Evolutionary conservation across 2,888 invertebrate genomes (phyloP), one percentile per base, ranked within the genome.

Genomic region (Candidula unifasciata): DNA sequence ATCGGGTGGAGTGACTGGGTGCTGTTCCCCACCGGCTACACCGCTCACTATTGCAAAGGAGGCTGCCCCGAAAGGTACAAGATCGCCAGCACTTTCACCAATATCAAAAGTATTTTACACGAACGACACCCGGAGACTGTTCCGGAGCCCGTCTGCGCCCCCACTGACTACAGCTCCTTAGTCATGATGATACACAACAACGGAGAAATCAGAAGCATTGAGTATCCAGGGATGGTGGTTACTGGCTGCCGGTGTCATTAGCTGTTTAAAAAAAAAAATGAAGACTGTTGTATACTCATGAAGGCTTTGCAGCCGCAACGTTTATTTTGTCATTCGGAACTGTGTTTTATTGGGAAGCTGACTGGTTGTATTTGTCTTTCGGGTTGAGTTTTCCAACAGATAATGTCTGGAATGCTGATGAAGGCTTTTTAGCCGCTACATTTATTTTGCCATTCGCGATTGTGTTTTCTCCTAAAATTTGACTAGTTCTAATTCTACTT

Each of bases 1-100:
- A 81, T 81, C 30, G 81, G 81, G 13, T 73, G 71, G 71, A 54
- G 37, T 27, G 73, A 81, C 60, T 73, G 71, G 71, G 81, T 71
- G 3, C 16, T 81, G 2, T 33, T 6, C 13, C 81, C 81, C 3
- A 30, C 33, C n/a, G 60, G 73, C 57, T 71, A 33, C 35, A 27
- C 3, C 21, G 71, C 73, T n/a, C 57, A 52, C n/a, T 73, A 35
- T 30, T 81, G 81, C 57, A 52, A 81, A 27, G 81, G 81, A 2
- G 33, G 18, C 1, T 81, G 81, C 35, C 81, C 81, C 3, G 27
- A n/a, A 3, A 54, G 33, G 52, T 81, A 24, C 81, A 81, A 81
- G 44, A 5, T 54, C 8, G 73, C 57, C 52, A 81, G 57, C 27
- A 60, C 54, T 24, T 81, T 81, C 73, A 69, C 81, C 0, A 33